phyloP scores from a whole-genome alignment of 2,113 vertebrate species.

The Mobula birostris region DNA sequence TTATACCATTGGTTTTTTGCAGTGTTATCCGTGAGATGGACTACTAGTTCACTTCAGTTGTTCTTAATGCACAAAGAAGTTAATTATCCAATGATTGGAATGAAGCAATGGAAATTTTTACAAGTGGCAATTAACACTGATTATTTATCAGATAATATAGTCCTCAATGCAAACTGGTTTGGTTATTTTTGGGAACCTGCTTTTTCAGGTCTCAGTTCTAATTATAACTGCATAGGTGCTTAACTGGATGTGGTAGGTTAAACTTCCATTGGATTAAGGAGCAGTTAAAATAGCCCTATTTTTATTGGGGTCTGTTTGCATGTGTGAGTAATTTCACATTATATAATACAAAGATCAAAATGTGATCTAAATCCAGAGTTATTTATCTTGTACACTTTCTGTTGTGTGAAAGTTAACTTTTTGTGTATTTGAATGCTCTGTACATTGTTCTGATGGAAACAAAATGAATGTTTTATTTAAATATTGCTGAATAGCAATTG shows the following conservation, averaged over 20 bases:
- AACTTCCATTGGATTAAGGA: neutral
- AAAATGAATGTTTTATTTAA: neutral
- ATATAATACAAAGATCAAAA: neutral
- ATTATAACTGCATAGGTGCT: neutral
- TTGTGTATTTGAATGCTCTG: neutral
- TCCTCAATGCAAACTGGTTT: neutral
- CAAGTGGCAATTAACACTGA: neutral
- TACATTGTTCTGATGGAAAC: neutral
- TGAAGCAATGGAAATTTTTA: neutral
- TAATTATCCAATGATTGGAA: neutral
- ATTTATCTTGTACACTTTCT: neutral
- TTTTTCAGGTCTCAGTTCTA: neutral
- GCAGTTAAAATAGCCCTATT: neutral
- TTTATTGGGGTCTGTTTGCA: neutral
- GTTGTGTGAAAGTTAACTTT: neutral
- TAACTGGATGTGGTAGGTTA: neutral
- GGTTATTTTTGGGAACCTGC: neutral
- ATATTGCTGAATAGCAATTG: neutral
- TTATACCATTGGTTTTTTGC: neutral
- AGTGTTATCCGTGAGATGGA: neutral
- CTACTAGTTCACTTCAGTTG: neutral
- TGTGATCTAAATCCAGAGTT: neutral
- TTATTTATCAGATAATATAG: neutral
- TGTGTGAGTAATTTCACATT: neutral
- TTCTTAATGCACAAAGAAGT: neutral